Evolutionary conservation across 2,797 vertebrate genomes (phyloP).

Genomic region (Brachymystax lenok): DNA sequence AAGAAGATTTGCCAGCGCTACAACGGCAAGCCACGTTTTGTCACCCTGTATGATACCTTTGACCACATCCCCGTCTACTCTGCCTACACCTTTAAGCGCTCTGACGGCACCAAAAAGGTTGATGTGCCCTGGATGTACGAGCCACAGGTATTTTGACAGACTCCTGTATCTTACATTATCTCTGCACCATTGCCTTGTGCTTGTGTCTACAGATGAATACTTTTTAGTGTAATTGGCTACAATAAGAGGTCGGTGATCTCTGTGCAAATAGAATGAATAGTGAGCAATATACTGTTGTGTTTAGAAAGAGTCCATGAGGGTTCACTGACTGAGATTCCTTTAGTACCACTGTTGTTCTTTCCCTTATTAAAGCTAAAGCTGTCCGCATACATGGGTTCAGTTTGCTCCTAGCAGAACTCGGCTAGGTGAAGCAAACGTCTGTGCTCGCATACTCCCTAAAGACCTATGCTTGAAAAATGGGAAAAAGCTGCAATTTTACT

Average conservation of each 20-base stretch:
- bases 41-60: slow-evolving; percentile 80
- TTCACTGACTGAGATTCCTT: no score
- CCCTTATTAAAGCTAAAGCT: no score
- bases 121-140: slow-evolving; percentile 79
- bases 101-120: slow-evolving; percentile 66
- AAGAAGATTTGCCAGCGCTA: slow-evolving; percentile 84
- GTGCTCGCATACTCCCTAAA: no score
- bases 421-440: no score
- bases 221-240: background rate
- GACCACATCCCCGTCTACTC: slow-evolving; percentile 73
- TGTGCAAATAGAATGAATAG: background rate
- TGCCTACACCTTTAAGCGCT: slow-evolving; percentile 74
- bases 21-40: slow-evolving; percentile 71
- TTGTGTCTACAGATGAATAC: background rate
- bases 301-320: no score
- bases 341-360: no score
- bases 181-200: background rate
- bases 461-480: no score
- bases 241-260: background rate
- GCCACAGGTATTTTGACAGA: slow-evolving; percentile 62
- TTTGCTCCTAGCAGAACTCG: no score
- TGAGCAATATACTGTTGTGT: no score
- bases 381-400: no score
- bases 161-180: background rate
- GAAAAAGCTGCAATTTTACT: no score